phyloP scores from a whole-genome alignment of 2,888 invertebrate genomes.

The Stictocephala bisonia region DNA sequence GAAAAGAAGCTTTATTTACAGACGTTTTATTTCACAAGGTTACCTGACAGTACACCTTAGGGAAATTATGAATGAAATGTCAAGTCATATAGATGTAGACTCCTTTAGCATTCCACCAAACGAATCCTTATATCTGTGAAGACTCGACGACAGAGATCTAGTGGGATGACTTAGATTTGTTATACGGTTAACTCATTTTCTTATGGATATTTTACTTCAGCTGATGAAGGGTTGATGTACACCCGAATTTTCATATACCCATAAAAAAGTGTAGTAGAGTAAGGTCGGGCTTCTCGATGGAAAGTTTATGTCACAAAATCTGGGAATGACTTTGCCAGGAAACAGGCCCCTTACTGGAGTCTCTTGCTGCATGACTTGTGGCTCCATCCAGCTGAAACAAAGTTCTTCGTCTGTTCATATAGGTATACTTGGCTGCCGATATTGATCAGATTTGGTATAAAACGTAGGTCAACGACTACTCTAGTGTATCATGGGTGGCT shows the following conservation, averaged over 20 bases:
- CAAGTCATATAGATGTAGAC: too few species aligned
- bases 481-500: too few species aligned
- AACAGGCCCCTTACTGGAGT: slow-evolving; percentile 1
- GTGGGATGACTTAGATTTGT: too few species aligned
- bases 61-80: too few species aligned
- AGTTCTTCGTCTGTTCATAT: too few species aligned
- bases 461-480: too few species aligned
- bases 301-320: slow-evolving; percentile 9
- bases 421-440: too few species aligned
- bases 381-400: not conserved
- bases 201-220: not conserved
- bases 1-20: slow-evolving; percentile 4
- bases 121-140: not conserved
- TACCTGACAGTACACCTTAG: too few species aligned
- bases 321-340: slow-evolving; percentile 16
- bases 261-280: slow-evolving; percentile 12
- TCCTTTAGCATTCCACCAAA: too few species aligned
- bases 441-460: too few species aligned
- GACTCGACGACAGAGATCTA: not conserved
- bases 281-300: too few species aligned
- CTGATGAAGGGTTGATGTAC: slow-evolving; percentile 9
- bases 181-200: not conserved
- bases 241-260: slow-evolving; percentile 6
- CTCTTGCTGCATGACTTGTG: not conserved
- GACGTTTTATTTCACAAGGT: too few species aligned